phyloP scores from a whole-genome alignment of 2,888 invertebrate genomes.

The Bugulina stolonifera region DNA sequence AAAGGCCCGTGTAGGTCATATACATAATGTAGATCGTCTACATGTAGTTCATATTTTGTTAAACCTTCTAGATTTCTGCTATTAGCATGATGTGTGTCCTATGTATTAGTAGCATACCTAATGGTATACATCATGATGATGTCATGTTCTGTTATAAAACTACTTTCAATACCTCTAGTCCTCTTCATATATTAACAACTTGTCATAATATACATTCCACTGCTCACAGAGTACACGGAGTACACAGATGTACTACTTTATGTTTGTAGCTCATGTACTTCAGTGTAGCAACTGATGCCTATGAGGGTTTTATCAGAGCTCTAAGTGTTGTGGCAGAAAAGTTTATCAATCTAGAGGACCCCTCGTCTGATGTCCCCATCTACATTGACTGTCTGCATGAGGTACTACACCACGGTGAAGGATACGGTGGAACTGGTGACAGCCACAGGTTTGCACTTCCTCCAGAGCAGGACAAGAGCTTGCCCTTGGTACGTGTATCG shows the following conservation, averaged over 20 bases:
- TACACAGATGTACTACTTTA: slow-evolving; percentile 16
- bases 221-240: too few species aligned
- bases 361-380: slow-evolving; percentile 26
- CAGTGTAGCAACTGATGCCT: slow-evolving; percentile 40
- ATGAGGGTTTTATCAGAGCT: slow-evolving; percentile 50
- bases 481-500: slow-evolving; percentile 48
- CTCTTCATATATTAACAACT: too few species aligned
- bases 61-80: too few species aligned
- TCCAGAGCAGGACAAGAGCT: slow-evolving; percentile 47
- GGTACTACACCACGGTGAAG: slow-evolving; percentile 49
- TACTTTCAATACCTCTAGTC: too few species aligned
- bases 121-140: too few species aligned
- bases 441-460: slow-evolving; percentile 47
- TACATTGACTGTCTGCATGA: slow-evolving; percentile 30
- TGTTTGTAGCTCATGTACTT: slow-evolving; percentile 47
- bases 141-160: too few species aligned
- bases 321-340: slow-evolving; percentile 46
- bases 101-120: too few species aligned
- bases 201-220: too few species aligned
- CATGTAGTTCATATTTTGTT: too few species aligned
- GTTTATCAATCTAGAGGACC: slow-evolving; percentile 37
- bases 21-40: too few species aligned
- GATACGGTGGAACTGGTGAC: slow-evolving; percentile 40
- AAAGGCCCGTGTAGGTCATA: too few species aligned
- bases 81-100: too few species aligned